These are phyloP conservation scores for Lasioglossum morio DNA, from an alignment of 2,888 invertebrate genomes.

Conservation along the genomic window DNA sequence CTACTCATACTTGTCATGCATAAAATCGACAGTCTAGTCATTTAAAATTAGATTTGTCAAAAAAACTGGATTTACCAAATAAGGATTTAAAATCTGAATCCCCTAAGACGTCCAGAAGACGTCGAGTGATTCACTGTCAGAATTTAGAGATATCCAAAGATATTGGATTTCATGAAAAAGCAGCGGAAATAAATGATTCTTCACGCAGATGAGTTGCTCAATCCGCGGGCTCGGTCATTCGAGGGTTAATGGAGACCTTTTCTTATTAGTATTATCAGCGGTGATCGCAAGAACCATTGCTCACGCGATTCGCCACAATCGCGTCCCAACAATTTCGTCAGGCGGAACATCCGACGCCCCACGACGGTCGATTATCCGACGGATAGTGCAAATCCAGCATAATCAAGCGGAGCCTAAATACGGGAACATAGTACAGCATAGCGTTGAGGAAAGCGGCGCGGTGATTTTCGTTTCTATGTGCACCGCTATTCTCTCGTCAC, in stretches of 20 bases:
- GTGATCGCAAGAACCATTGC: not conserved
- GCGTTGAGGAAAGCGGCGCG: too few relatives aligned
- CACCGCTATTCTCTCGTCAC: too few relatives aligned
- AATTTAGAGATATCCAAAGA: not conserved
- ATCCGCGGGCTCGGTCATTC: not conserved
- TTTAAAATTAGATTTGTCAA: too few relatives aligned
- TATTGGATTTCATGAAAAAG: not conserved
- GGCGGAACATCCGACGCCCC: not conserved
- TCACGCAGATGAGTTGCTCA: not conserved
- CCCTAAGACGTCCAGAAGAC: not conserved
- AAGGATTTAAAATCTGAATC: not conserved
- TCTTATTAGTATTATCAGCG: conserved; percentile 6
- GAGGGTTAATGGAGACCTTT: not conserved
- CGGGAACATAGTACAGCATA: too few relatives aligned
- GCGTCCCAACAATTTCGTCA: not conserved
- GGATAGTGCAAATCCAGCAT: not conserved
- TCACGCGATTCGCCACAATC: not conserved
- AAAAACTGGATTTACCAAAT: too few relatives aligned
- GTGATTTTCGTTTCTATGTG: too few relatives aligned
- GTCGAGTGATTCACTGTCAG: not conserved
- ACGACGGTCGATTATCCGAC: not conserved
- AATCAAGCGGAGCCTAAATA: not conserved
- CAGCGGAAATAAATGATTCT: not conserved
- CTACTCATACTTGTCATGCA: too few relatives aligned
- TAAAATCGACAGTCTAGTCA: too few relatives aligned